Evolutionary conservation across 2,113 vertebrate genomes (phyloP).

Genomic region (Lycocorax pyrrhopterus): DNA sequence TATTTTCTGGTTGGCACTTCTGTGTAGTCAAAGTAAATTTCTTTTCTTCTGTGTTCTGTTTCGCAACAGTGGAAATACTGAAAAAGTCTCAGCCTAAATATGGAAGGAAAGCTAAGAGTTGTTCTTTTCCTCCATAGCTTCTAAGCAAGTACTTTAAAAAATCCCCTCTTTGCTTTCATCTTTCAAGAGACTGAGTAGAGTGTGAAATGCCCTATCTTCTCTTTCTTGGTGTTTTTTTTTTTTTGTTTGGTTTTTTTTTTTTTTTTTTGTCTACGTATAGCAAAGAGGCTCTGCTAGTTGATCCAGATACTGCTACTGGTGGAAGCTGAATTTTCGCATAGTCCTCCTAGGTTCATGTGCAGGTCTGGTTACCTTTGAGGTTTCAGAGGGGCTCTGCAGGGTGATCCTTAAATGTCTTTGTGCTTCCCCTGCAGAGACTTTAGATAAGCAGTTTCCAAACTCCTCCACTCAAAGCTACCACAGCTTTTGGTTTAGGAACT

Average conservation of each 20-base stretch:
- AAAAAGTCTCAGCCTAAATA: slow-evolving; percentile 1
- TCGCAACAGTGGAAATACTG: slow-evolving; percentile 40
- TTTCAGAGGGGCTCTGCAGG: not conserved
- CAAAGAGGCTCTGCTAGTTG: not conserved
- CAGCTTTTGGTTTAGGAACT: not conserved
- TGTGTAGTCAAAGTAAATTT: slow-evolving; percentile 1
- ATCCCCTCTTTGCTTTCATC: not conserved
- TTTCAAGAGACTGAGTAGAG: not conserved
- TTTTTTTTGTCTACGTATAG: not conserved
- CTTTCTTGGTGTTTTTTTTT: not conserved
- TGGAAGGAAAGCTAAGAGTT: not conserved
- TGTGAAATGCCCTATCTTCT: not conserved
- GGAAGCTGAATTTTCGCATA: not conserved
- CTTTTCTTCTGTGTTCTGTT: slow-evolving; percentile 21
- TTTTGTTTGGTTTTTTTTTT: not conserved
- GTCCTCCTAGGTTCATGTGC: not conserved
- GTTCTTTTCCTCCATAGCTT: not conserved
- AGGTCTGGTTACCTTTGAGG: not conserved
- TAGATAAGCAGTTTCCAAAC: not conserved
- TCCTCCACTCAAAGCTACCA: not conserved
- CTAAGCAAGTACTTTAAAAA: not conserved
- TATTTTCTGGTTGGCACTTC: slow-evolving; percentile 12
- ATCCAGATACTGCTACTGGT: not conserved
- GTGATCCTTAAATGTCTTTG: not conserved
- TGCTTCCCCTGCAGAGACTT: not conserved